Conservation (phyloP, 2,113 vertebrate genomes). For the Gymnarchus niloticus region DNA sequence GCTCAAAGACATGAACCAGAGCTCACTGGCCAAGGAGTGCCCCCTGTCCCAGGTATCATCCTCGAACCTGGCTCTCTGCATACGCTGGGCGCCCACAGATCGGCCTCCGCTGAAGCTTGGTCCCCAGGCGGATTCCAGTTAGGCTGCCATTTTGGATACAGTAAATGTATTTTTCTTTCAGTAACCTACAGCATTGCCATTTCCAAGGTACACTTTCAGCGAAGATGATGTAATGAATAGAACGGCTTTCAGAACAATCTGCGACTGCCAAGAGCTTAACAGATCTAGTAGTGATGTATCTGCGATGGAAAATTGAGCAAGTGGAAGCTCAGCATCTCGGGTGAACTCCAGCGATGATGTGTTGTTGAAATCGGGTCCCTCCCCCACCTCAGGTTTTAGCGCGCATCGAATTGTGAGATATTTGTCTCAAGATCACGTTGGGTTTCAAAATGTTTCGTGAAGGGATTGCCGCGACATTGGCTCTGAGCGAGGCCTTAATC, state of each 20-base stretch:
- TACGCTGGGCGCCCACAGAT: not conserved
- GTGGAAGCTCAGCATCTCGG: not conserved
- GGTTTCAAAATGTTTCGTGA: not conserved
- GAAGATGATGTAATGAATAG: not conserved
- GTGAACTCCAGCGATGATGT: not conserved
- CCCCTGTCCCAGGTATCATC: slow-evolving; percentile 86
- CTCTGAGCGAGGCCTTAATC: not conserved
- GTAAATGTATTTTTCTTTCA: not conserved
- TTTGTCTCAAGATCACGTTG: not conserved
- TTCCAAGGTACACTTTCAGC: not conserved
- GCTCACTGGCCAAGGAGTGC: slow-evolving; percentile 93
- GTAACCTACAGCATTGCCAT: not conserved
- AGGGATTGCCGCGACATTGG: not conserved
- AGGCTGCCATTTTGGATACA: not conserved
- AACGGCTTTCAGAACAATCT: not conserved
- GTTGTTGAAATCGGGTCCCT: not conserved
- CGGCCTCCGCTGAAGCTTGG: not conserved
- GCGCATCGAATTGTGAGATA: not conserved
- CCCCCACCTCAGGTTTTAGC: not conserved
- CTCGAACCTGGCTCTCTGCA: not conserved
- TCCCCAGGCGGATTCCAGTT: not conserved
- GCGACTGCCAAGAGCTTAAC: not conserved
- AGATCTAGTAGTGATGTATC: not conserved
- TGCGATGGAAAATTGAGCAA: not conserved
- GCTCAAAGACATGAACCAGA: slow-evolving; percentile 97